These are phyloP conservation scores for Agrochola circellaris DNA, from an alignment of 2,888 invertebrate species.

Conservation along the genomic window DNA sequence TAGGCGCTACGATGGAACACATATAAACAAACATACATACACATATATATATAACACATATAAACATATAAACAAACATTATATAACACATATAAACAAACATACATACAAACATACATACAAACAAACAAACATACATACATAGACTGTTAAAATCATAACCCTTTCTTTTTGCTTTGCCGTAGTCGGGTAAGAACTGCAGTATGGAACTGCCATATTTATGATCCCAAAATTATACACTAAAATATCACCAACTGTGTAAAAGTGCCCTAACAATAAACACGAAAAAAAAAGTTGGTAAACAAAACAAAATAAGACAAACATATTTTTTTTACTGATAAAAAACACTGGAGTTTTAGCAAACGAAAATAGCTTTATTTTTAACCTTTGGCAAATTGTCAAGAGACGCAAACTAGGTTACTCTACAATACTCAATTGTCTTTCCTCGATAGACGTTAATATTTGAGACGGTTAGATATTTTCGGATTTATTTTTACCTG, in stretches of 20 bases:
- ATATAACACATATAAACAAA: too few species aligned
- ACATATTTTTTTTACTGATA: too few species aligned
- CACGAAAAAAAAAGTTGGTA: neutral
- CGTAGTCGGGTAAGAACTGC: too few species aligned
- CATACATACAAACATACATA: too few species aligned
- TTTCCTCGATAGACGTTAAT: neutral
- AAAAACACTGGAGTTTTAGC: too few species aligned
- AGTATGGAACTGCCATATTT: neutral
- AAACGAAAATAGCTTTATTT: neutral
- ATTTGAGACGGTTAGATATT: neutral
- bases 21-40: too few species aligned
- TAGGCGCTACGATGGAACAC: too few species aligned
- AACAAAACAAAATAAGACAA: neutral
- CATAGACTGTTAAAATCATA: too few species aligned
- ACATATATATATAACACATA: too few species aligned
- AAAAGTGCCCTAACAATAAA: neutral
- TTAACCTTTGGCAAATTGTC: neutral
- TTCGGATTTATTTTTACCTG: constrained; percentile 7
- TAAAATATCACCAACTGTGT: neutral
- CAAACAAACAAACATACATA: too few species aligned
- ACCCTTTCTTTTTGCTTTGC: too few species aligned
- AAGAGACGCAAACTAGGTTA: neutral
- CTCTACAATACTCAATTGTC: neutral
- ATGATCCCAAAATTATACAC: neutral
- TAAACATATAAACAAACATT: too few species aligned